phyloP scores from a whole-genome alignment of 2,888 invertebrate species.

The Leptinotarsa peninsularis region DNA sequence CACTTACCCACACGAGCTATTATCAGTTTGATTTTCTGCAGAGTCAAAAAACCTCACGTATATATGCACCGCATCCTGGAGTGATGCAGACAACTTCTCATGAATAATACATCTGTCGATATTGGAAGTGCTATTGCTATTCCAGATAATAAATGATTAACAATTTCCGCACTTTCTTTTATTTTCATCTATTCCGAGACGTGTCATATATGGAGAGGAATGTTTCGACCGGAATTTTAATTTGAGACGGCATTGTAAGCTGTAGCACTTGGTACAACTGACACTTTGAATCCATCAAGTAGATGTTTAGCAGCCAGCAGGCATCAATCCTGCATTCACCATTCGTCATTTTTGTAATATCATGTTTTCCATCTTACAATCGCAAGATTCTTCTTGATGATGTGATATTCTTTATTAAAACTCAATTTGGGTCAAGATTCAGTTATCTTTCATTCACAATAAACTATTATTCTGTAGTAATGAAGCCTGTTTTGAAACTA shows the following conservation, averaged over 20 bases:
- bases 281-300: background rate
- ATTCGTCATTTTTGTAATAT: no score
- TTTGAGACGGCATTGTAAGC: slow-evolving; percentile 17
- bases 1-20: no score
- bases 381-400: background rate
- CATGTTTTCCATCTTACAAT: no score
- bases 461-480: slow-evolving; percentile 13
- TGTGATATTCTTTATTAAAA: background rate
- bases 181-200: background rate
- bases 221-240: slow-evolving; percentile 27
- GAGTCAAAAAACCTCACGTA: no score
- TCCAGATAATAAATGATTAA: slow-evolving; percentile 8
- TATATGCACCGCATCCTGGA: background rate
- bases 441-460: slow-evolving; percentile 23
- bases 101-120: background rate
- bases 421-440: slow-evolving; percentile 9
- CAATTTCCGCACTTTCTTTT: slow-evolving; percentile 4
- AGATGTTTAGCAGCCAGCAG: no score
- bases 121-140: background rate
- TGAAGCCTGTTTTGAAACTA: background rate
- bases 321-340: no score
- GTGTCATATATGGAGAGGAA: background rate
- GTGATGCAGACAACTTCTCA: background rate
- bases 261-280: background rate
- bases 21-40: no score